Percentiles rank a stretch among this genome's conserved stretches.
Evolutionary conservation across 2,888 invertebrate species (phyloP).

Genomic region (Pteria penguin): DNA sequence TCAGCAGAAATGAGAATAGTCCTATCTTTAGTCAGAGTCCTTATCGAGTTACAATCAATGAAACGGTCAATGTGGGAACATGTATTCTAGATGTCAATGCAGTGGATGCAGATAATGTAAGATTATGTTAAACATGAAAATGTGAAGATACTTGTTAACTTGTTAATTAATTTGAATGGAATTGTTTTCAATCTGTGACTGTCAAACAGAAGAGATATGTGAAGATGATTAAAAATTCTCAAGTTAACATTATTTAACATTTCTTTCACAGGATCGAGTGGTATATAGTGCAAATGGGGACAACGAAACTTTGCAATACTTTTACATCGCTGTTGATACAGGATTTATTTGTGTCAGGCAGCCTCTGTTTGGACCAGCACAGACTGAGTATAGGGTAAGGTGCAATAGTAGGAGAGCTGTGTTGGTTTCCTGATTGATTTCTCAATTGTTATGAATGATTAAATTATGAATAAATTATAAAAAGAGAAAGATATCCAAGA

Average conservation of each 20-base stretch:
- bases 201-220: too few relatives aligned
- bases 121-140: too few relatives aligned
- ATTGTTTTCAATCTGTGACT: background rate
- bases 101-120: conserved; percentile 61
- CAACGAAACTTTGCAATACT: conserved; percentile 54
- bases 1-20: conserved; percentile 60
- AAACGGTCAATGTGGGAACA: conserved; percentile 55
- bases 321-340: conserved; percentile 67
- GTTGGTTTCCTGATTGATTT: too few relatives aligned
- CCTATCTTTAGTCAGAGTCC: conserved; percentile 51
- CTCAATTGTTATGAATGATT: background rate
- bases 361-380: conserved; percentile 48
- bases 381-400: conserved; percentile 64
- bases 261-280: conserved; percentile 58
- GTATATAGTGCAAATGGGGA: conserved; percentile 59
- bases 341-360: conserved; percentile 60
- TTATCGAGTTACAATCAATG: conserved; percentile 57
- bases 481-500: too few relatives aligned
- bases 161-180: too few relatives aligned
- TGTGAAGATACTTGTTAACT: too few relatives aligned
- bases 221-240: too few relatives aligned
- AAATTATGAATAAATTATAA: too few relatives aligned
- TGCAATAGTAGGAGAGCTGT: too few relatives aligned
- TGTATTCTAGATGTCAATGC: conserved; percentile 61
- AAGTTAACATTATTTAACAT: too few relatives aligned